phyloP scores from a whole-genome alignment of 2,797 vertebrate genomes.

The Danio choprae region DNA sequence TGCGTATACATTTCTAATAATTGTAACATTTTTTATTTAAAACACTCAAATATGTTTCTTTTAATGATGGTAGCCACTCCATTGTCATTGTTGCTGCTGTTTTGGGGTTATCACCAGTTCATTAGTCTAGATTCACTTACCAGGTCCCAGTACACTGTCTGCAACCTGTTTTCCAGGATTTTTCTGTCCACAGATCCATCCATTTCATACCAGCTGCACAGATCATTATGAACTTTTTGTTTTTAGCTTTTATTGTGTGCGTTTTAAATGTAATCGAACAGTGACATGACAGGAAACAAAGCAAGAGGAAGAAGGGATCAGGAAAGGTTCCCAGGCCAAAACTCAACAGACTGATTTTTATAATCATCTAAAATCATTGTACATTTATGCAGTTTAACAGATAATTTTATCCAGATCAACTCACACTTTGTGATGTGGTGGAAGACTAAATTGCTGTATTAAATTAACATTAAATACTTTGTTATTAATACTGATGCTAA shows the following conservation, averaged over 20 bases:
- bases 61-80: too few species aligned
- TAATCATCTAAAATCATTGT: too few species aligned
- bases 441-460: not conserved
- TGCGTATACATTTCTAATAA: too few species aligned
- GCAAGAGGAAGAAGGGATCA: too few species aligned
- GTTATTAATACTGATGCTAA: too few species aligned
- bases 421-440: too few species aligned
- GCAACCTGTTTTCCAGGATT: not conserved
- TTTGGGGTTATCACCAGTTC: not conserved
- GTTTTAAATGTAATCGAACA: too few species aligned
- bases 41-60: not conserved
- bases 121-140: not conserved
- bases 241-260: too few species aligned
- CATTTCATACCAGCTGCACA: not conserved
- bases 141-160: not conserved
- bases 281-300: too few species aligned
- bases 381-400: not conserved
- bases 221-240: not conserved
- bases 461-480: too few species aligned
- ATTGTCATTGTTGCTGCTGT: not conserved
- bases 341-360: too few species aligned
- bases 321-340: too few species aligned
- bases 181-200: not conserved
- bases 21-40: not conserved
- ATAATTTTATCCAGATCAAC: not conserved